Evolutionary conservation across 2,797 vertebrate species (phyloP), one percentile per base, ranked within the genome.

Genomic region (Siniperca scherzeri): DNA sequence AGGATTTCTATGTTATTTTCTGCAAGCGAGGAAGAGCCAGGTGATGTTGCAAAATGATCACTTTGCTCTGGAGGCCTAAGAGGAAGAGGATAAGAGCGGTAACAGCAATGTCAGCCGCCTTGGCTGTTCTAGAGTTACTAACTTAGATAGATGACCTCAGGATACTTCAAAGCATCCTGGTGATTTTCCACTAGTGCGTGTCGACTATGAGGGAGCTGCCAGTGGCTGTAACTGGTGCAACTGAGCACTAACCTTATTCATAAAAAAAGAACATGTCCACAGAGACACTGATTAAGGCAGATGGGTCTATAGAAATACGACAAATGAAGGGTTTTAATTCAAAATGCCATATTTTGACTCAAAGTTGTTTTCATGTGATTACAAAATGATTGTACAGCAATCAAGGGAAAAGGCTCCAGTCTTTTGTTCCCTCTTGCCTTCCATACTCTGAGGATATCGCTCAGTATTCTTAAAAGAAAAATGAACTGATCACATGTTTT

Each of bases 101-200:
- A 65, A 78, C 68, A 40, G 46, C 53, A 30, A 77, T 14, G 12
- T 53, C 70, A 44, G 25, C 79, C 59, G 75, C 22, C 22, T 60
- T 10, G 52, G 65, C 46, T 4, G 55, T 8, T 72, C 21, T 36
- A 73, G 46, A 74, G 19, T 70, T 36, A 80, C 56, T 77, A 52
- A 75, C 52, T 38, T 86, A 83, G 72, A 75, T 57, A 74, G 55
- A n/a, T 1, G 86, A 93, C 87, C 75, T 81, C 89, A 61, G 92
- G 92, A 91, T 84, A 21, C 62, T 74, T 44, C 1, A 27, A 48
- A 42, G 83, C 56, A 68, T 90, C 87, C 87, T 91, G 85, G 80
- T 74, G 72, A 89, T 81, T 82, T 70, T 70, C 40, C 30, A 87
- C 57, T 46, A 56, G 46, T 40, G 44, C 0, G 7, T 59, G 59